These are phyloP conservation scores for Augiades crinisus DNA, from an alignment of 2,888 invertebrate species.

Conservation along the genomic window DNA sequence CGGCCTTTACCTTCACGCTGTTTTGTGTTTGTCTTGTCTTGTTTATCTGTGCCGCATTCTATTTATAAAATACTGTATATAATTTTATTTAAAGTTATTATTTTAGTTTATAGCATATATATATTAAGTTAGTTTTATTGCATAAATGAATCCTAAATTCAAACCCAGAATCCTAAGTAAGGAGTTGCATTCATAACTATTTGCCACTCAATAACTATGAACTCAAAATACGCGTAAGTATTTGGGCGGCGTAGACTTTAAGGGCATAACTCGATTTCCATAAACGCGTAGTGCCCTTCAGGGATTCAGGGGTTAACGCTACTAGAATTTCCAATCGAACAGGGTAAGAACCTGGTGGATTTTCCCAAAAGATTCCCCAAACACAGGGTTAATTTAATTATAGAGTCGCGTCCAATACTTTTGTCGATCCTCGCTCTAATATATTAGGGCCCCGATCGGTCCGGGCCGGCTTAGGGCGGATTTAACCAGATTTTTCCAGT, in stretches of 20 bases:
- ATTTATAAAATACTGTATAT: neutral
- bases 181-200: no score
- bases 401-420: constrained; percentile 21
- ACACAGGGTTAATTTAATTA: constrained; percentile 22
- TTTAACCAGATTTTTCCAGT: constrained; percentile 38
- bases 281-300: neutral
- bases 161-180: no score
- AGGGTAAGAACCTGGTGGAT: neutral
- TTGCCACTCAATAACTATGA: no score
- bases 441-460: constrained; percentile 35
- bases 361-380: constrained; percentile 10
- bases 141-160: no score
- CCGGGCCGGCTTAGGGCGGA: constrained; percentile 33
- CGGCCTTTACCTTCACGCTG: constrained; percentile 48
- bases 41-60: constrained; percentile 28
- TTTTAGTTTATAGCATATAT: no score
- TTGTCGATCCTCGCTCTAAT: constrained; percentile 31
- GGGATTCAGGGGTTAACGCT: neutral
- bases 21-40: constrained; percentile 33
- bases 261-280: no score
- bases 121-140: no score
- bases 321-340: neutral
- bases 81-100: no score
- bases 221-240: no score
- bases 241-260: no score